A percentile compares a stretch with the other conserved stretches of the same genome.
phyloP scores from a whole-genome alignment of 2,797 vertebrate genomes.

The Falco naumanni region DNA sequence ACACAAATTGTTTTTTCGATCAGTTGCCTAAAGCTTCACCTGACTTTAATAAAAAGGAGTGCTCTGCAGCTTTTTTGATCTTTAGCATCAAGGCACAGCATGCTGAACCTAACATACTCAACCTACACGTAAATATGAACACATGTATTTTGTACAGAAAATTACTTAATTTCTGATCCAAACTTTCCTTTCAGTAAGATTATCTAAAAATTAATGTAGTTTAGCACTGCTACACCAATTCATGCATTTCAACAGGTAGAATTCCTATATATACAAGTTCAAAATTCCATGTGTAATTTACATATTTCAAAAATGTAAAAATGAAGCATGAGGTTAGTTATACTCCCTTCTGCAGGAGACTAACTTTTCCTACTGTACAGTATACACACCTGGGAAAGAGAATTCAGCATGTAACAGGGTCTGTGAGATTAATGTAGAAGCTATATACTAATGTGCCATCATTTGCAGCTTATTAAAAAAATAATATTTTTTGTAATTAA shows the following conservation, averaged over 20 bases:
- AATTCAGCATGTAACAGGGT: not conserved
- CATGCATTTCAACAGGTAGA: not conserved
- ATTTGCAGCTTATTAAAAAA: not conserved
- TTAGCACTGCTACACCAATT: not conserved
- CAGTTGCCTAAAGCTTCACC: not conserved
- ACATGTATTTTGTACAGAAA: not conserved
- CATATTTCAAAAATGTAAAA: not conserved
- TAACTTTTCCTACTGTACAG: not conserved
- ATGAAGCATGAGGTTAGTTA: not conserved
- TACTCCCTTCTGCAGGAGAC: not conserved
- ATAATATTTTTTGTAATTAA: not conserved
- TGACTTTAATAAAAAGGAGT: not conserved
- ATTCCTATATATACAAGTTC: not conserved
- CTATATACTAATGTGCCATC: not conserved
- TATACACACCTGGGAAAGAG: not conserved
- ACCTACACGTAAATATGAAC: not conserved
- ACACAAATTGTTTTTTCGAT: not conserved
- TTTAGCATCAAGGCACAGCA: not conserved
- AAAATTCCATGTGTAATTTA: not conserved
- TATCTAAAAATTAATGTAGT: not conserved
- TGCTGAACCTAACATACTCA: not conserved
- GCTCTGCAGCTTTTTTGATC: not conserved
- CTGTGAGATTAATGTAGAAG: not conserved
- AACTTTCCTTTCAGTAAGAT: not conserved
- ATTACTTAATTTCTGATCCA: not conserved